Base-by-base conservation (phyloP, 2,113 vertebrate species). In the Oophaga pumilio region DNA sequence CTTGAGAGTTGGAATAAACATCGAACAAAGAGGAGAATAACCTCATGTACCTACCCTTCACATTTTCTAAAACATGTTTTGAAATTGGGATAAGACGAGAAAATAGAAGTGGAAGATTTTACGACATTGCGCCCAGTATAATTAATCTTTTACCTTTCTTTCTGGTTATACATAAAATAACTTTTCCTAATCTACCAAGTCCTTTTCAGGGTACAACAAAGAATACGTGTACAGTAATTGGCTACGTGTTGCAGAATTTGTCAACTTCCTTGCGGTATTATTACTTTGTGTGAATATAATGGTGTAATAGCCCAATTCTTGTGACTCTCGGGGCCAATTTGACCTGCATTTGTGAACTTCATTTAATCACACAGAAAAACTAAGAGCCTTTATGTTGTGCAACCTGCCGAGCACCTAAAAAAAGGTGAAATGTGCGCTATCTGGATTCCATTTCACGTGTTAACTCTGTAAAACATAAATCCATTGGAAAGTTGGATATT, bases 321-420 rank as follows among this genome's bases (percentile, higher is more conserved):
- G 18, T 18, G 6, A 43, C 57, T 86, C 43, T 68, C 26, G 17
- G 60, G 85, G 62, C 62, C 52, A 76, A 59, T 13, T 33, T 79
- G 85, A 79, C 85, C 85, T 86, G 66, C 24, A 56, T 68, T 66
- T 52, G 49, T 22, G 85, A 86, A 76, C 85, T 28, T 43, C 6
- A 69, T 68, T 69, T 52, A 68, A 26, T 69, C 3, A 49, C 28
- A 68, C 2, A 49, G 59, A 49, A 20, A 60, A 28, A 49, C 11
- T 10, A 43, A 52, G 49, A 33, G 33, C 74, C 22, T 68, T 77
- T 79, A 22, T 79, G 50, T 52, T 22, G 49, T 43, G 33, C 20
- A 60, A 28, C 62, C 43, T 52, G 43, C 12, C 8, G 5, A n/a
- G 33, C 84, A 76, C 53, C 68, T 76, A n/a, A 13, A 84, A 24